Evolutionary conservation across 2,113 vertebrate species (phyloP).

Genomic region (Nicator chloris): DNA sequence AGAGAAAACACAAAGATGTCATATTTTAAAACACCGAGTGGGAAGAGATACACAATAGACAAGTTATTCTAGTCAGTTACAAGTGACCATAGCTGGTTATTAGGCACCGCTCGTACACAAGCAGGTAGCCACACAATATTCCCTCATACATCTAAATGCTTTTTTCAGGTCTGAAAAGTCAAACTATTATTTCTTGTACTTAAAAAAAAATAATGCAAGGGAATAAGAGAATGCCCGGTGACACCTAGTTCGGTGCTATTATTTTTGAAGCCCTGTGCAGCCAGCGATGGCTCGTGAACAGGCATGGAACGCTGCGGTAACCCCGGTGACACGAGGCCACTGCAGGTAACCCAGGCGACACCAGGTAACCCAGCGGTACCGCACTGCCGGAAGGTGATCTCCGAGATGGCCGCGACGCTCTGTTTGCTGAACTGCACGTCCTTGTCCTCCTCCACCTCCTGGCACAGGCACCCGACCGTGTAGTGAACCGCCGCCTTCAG

Average conservation of each 20-base stretch:
- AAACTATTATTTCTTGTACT: background rate
- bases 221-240: background rate
- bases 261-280: background rate
- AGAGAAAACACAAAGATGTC: constrained; percentile 43
- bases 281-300: background rate
- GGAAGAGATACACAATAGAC: background rate
- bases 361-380: constrained; percentile 52
- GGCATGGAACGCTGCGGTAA: accelerated
- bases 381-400: constrained; percentile 88
- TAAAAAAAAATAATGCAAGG: accelerated
- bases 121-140: background rate
- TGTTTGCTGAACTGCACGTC: constrained; percentile 79
- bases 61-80: background rate
- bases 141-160: background rate
- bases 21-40: background rate
- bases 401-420: constrained; percentile 81
- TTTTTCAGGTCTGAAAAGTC: background rate
- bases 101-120: accelerated
- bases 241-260: background rate
- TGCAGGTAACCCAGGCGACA: background rate
- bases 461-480: constrained; percentile 79
- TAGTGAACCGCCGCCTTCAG: constrained; percentile 89
- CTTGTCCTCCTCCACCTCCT: constrained; percentile 70
- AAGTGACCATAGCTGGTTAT: background rate
- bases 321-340: too few relatives aligned